Evolutionary conservation across 2,113 vertebrate genomes (phyloP), one percentile per base, ranked within the genome.

Genomic region (Chionis minor): DNA sequence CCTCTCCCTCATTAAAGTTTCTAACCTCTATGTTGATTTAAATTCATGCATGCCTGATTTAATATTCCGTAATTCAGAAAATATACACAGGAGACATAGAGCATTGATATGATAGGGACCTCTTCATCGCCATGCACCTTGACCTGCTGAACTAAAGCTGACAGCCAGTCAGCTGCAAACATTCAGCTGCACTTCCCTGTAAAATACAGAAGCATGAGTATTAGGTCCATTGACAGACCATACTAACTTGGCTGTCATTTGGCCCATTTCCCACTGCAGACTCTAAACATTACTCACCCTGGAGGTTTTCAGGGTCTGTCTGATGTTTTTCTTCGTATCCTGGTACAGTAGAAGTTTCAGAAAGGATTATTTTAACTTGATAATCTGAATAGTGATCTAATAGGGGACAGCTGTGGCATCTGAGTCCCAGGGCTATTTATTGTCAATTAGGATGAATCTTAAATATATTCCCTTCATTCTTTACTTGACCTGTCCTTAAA

Each of bases 111-210:
- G 54, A 74, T 35, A 88, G 86, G 49, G 20, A 95, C 24, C 56
- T 73, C 27, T 70, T 92, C 72, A 94, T 92, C 86, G 88, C 86
- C n/a, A 4, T 73, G 52, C 88, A 96, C 94, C 96, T 96, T 98
- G 96, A 98, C 98, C 98, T 96, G 77, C 93, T 98, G 98, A 99
- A 98, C 98, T 97, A 69, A 98, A 98, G 97, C 97, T 98, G 98
- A 96, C 94, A 98, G 94, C 71, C 94, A 91, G 83, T 96, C 96
- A 94, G 81, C 91, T 97, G 91, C 74, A 93, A 98, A 91, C 40
- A 78, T 96, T 94, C 92, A 49, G 55, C 83, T 96, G 88, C 38
- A 49, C 62, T 91, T 92, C 63, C 47, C 74, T 28, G 45, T 72
- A 71, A 72, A 95, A 87, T 42, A 86, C 71, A 92, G 96, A 97